Evolutionary conservation across 2,888 invertebrate species (phyloP).

Genomic region (Priocnemis perturbator): DNA sequence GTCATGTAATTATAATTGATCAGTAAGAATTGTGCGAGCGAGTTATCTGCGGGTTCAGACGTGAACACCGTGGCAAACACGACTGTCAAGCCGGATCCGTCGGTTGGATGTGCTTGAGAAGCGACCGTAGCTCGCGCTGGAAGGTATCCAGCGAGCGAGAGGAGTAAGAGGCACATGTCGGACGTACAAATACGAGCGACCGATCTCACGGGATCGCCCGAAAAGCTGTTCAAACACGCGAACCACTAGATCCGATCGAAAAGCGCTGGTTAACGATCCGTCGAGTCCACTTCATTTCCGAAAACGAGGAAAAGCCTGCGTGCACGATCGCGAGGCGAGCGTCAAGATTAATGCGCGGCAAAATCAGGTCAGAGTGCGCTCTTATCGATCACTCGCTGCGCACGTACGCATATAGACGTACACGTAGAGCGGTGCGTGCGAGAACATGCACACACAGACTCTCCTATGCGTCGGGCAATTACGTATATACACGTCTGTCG

Average conservation of each 20-base stretch:
- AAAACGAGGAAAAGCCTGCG: neutral
- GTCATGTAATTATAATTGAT: too few relatives aligned
- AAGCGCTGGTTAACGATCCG: conserved; percentile 46
- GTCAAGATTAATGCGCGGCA: conserved; percentile 10
- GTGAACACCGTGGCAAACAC: too few relatives aligned
- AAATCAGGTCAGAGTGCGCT: conserved; percentile 35
- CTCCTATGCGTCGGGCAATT: too few relatives aligned
- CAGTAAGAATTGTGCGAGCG: too few relatives aligned
- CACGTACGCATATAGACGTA: neutral
- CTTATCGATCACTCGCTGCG: conserved; percentile 29
- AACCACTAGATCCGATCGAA: conserved; percentile 54
- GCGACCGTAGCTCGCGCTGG: neutral
- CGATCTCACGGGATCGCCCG: conserved; percentile 12
- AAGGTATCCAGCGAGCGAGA: conserved; percentile 9
- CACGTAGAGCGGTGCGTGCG: neutral
- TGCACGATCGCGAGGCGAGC: neutral
- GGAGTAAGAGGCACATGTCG: conserved; percentile 28
- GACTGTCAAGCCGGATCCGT: too few relatives aligned
- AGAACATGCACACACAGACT: too few relatives aligned
- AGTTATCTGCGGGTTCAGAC: too few relatives aligned
- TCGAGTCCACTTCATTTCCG: conserved; percentile 10
- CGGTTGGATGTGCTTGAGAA: too few relatives aligned
- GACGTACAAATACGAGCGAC: conserved; percentile 47
- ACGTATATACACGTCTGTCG: too few relatives aligned
- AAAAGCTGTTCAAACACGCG: conserved; percentile 48